These are phyloP conservation scores for Melanchra persicariae DNA, from an alignment of 2,888 invertebrate species.

Conservation along the genomic window DNA sequence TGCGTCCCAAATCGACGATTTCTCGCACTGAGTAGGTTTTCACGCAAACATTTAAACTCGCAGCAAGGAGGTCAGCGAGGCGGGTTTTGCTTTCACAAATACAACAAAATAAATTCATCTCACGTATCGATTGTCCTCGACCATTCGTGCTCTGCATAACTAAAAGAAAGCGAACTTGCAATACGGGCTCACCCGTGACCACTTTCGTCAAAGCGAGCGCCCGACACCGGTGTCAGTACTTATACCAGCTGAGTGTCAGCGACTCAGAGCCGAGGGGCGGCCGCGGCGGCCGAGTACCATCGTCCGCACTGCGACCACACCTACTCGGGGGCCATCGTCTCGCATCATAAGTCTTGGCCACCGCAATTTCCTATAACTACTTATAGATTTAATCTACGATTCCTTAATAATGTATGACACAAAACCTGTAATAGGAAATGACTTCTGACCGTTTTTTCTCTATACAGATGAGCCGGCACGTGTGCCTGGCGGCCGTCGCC, in stretches of 20 bases:
- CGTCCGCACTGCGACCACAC: constrained; percentile 47
- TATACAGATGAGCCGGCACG: constrained; percentile 86
- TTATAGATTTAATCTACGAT: neutral
- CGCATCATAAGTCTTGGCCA: constrained; percentile 26
- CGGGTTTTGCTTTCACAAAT: constrained; percentile 90
- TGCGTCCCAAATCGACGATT: constrained; percentile 86
- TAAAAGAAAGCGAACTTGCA: constrained; percentile 90
- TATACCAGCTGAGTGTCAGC: constrained; percentile 54
- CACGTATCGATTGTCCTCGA: constrained; percentile 90
- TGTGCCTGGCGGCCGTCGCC: constrained; percentile 81
- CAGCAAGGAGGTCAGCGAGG: constrained; percentile 88
- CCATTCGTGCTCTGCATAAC: constrained; percentile 86
- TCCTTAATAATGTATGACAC: constrained; percentile 2
- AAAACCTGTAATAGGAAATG: constrained; percentile 15
- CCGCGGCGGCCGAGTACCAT: constrained; percentile 23
- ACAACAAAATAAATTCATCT: constrained; percentile 90
- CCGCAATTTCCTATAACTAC: constrained; percentile 7
- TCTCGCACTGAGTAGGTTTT: constrained; percentile 85
- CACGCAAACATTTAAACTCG: constrained; percentile 85
- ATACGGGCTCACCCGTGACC: constrained; percentile 79
- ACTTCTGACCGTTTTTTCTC: constrained; percentile 49
- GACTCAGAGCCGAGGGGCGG: constrained; percentile 15
- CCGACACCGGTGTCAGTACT: constrained; percentile 47
- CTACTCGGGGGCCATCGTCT: constrained; percentile 32
- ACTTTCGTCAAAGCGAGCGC: constrained; percentile 79